Conservation (phyloP, 1,140 invertebrate genomes). For the Drosophila bocqueti region DNA sequence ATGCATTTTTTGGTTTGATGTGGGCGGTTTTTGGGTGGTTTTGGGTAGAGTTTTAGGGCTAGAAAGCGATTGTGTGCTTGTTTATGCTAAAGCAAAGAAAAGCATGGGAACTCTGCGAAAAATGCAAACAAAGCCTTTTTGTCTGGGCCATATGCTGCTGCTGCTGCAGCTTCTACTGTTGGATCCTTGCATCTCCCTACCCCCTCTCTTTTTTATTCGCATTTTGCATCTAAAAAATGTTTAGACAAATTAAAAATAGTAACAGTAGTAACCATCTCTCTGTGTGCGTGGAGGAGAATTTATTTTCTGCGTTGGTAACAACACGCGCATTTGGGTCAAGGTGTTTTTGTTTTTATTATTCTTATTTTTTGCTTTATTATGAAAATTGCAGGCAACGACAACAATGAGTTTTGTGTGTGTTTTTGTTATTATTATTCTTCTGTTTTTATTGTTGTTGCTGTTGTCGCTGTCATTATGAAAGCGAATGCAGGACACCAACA, state of each 20-base stretch:
- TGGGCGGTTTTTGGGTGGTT: constrained; percentile 13
- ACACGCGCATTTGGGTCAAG: constrained; percentile 75
- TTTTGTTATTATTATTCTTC: constrained; percentile 28
- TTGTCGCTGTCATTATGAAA: constrained; percentile 70
- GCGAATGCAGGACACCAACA: constrained; percentile 53
- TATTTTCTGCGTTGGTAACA: constrained; percentile 61
- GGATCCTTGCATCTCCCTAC: constrained; percentile 17
- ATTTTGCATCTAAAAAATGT: constrained; percentile 65
- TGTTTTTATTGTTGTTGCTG: constrained; percentile 26
- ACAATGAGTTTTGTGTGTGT: constrained; percentile 22
- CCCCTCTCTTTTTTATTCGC: background rate
- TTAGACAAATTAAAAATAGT: constrained; percentile 83
- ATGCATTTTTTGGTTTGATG: constrained; percentile 69
- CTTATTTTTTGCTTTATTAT: constrained; percentile 69
- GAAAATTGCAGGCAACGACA: constrained; percentile 71
- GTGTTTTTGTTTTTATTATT: constrained; percentile 62
- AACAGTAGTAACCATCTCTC: constrained; percentile 58
- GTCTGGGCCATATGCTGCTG: constrained; percentile 57
- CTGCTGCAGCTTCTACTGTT: constrained; percentile 5
- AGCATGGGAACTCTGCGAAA: constrained; percentile 31
- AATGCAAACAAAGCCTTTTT: constrained; percentile 80
- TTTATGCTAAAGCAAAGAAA: constrained; percentile 62
- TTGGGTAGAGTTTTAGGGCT: constrained; percentile 15
- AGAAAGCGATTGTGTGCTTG: constrained; percentile 50
- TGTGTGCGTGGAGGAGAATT: constrained; percentile 34